Base-by-base conservation (phyloP, 2,888 invertebrate genomes). In the Amphiduros pacificus region DNA sequence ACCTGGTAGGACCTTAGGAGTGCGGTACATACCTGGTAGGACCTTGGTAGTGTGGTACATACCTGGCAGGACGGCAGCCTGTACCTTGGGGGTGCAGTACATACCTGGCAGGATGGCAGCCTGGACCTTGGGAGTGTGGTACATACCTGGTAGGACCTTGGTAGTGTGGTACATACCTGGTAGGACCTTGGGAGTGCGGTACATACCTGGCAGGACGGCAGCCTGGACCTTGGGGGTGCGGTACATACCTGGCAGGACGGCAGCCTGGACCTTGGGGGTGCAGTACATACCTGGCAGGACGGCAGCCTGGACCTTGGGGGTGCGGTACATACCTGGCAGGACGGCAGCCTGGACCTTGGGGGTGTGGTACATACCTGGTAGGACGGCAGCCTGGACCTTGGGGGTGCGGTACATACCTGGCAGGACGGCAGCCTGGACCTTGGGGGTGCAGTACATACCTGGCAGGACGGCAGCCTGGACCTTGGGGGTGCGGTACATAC, bases 201-300 rank as follows among this genome's bases (percentile, higher is more conserved):
- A n/a, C n/a, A n/a, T 68, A 82, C 82, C 82, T 67, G 82, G 82
- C 29, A 82, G 68, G 22, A 73, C 31, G 26, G 73, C 81, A 26
- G 72, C 75, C 28, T 73, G 68, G 53, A 82, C 72, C 66, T 78
- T 81, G 9, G 83, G 81, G 55, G 74, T 75, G 48, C 77, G 68
- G 71, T 81, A 83, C 56, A 80, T 76, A 17, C n/a, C n/a, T n/a
- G n/a, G n/a, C n/a, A n/a, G n/a, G n/a, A n/a, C n/a, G n/a, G n/a
- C n/a, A n/a, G n/a, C n/a, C n/a, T n/a, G n/a, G n/a, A n/a, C n/a
- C n/a, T n/a, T n/a, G n/a, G n/a, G n/a, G n/a, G n/a, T n/a, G n/a
- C n/a, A n/a, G n/a, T n/a, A n/a, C n/a, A n/a, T 68, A 82, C 82
- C 82, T 67, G 82, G 82, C 29, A 82, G 68, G 22, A 73, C 31